A percentile compares a stretch with the other conserved stretches of the same genome.
These are phyloP conservation scores for Didymodactylos carnosus DNA, from an alignment of 2,888 invertebrate species.

Conservation along the genomic window DNA sequence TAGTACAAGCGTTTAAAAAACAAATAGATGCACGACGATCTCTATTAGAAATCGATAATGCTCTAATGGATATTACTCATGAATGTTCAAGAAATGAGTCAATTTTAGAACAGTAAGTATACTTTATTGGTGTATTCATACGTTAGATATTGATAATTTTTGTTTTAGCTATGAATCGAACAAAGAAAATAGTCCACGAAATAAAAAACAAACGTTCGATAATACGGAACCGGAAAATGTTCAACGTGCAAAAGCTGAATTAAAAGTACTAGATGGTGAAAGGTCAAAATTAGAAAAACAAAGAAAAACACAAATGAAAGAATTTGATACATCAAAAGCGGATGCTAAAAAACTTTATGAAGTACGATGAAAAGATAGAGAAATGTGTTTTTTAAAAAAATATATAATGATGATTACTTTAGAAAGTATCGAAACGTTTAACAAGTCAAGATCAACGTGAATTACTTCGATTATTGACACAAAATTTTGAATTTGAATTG, in stretches of 20 bases:
- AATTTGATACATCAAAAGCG: neutral
- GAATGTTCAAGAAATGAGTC: slow-evolving; percentile 71
- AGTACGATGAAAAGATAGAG: neutral
- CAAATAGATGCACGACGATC: slow-evolving; percentile 64
- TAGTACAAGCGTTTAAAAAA: slow-evolving; percentile 68
- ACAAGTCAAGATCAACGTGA: slow-evolving; percentile 74
- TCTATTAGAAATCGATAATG: slow-evolving; percentile 72
- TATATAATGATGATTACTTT: slow-evolving; percentile 17
- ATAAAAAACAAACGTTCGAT: neutral
- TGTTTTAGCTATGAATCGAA: slow-evolving; percentile 2
- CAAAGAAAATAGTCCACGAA: neutral
- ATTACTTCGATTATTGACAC: slow-evolving; percentile 61
- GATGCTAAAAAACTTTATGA: neutral
- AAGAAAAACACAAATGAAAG: slow-evolving; percentile 7
- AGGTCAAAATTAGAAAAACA: slow-evolving; percentile 16
- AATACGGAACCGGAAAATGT: neutral
- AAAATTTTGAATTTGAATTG: slow-evolving; percentile 78
- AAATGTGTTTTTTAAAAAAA: neutral
- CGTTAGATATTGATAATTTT: slow-evolving; percentile 6
- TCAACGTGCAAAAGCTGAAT: neutral
- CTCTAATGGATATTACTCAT: slow-evolving; percentile 60
- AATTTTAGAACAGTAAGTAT: slow-evolving; percentile 54
- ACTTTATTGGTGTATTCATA: neutral
- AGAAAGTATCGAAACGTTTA: slow-evolving; percentile 64
- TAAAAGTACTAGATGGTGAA: slow-evolving; percentile 9